Base-by-base conservation (phyloP, 2,888 invertebrate genomes). In the Coelopa pilipes region DNA sequence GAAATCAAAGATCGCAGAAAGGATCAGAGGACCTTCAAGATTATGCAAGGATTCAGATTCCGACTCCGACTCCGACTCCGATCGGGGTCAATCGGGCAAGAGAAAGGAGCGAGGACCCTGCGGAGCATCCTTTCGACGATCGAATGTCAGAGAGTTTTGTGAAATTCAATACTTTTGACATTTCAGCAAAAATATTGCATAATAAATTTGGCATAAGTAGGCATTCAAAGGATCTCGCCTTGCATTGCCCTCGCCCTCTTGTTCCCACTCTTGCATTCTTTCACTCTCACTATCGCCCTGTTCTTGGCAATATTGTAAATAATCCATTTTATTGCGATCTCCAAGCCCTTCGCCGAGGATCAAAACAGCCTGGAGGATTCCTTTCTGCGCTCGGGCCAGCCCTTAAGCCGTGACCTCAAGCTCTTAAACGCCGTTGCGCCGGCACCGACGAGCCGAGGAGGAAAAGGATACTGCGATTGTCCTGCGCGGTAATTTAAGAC, bases 121-220 rank as follows among this genome's bases (percentile, higher is more conserved):
- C 34, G 34, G 4, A 34, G 7, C 7, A 34, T 34, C 34, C 34
- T 34, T 34, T 34, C 34, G 19, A 9, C 60, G 21, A 12, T 34
- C 34, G 24, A 60, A 60, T 60, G 60, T 34, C 60, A 60, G 3
- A 11, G 34, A 66, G 19, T 24, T 19, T 17, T 15, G 13, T 65
- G 66, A 49, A 69, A 69, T 69, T 59, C 50, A 19, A 71, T 63
- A 71, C 55, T 46, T 55, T 53, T 71, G 71, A 71, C 65, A 71
- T 71, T 71, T 57, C 19, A 0, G 55, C 55, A 71, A 71, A 71
- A 65, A 71, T 71, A 71, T 71, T 63, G 55, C 63, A 71, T 63
- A 63, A 71, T 71, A 55, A 71, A 71, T 65, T 70, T 60, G 24
- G 53, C 55, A 47, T 12, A 53, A 15, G 45, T 47, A 24, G 34